Percentiles rank a stretch among this genome's conserved stretches.
These are phyloP conservation scores for Steromphala cineraria DNA, from an alignment of 2,888 invertebrate species.

Conservation along the genomic window DNA sequence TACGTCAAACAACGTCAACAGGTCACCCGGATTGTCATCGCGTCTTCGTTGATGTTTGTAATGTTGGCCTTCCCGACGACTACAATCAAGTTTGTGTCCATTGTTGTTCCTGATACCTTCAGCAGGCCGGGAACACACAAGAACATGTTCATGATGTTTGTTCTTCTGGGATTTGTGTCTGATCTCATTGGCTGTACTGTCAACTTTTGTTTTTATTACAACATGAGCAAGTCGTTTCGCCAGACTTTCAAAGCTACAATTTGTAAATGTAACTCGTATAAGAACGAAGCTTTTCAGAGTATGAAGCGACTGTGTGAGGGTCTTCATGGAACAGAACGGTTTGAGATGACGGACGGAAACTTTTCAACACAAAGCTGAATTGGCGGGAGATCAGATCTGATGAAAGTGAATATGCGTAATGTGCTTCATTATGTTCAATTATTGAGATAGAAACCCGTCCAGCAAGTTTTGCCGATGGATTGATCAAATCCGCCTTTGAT, in stretches of 20 bases:
- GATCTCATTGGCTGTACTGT: not conserved
- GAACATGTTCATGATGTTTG: not conserved
- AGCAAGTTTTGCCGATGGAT: too few relatives aligned
- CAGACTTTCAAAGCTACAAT: not conserved
- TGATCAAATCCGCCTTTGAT: too few relatives aligned
- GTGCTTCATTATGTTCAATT: too few relatives aligned
- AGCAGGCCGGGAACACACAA: not conserved
- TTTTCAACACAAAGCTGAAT: too few relatives aligned
- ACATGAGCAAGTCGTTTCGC: not conserved
- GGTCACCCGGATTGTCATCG: not conserved
- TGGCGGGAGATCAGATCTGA: too few relatives aligned
- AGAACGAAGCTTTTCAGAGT: too few relatives aligned
- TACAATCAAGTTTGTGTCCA: not conserved
- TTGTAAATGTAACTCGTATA: not conserved
- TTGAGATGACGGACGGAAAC: too few relatives aligned
- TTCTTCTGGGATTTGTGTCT: not conserved
- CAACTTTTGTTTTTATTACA: not conserved
- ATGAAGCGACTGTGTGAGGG: too few relatives aligned
- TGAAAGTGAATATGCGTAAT: too few relatives aligned
- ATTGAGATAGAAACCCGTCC: too few relatives aligned
- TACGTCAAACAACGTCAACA: not conserved
- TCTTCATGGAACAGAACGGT: too few relatives aligned
- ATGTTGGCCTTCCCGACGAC: not conserved
- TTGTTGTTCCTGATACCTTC: not conserved
- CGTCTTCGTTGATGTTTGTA: not conserved